These are phyloP conservation scores for Heliopora coerulea DNA, from an alignment of 92 coral and sea anemone genomes.

Conservation along the genomic window DNA sequence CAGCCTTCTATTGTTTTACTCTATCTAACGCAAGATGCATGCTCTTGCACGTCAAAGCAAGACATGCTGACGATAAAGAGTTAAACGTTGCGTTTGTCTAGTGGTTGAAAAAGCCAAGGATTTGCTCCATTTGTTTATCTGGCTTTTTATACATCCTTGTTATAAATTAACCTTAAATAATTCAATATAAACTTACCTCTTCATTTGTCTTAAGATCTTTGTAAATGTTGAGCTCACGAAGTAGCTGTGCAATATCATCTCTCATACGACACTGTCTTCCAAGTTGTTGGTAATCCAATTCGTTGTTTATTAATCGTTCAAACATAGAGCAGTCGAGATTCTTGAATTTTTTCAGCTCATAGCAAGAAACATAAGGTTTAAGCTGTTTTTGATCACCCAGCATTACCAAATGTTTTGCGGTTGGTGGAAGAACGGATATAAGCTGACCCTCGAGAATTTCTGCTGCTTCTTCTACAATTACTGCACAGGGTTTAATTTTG, in stretches of 20 bases:
- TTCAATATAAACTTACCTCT: constrained; percentile 66
- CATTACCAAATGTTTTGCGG: constrained; percentile 86
- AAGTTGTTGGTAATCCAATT: constrained; percentile 56
- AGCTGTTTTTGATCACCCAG: constrained; percentile 90
- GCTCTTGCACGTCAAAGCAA: too few relatives aligned
- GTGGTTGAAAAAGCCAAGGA: too few relatives aligned
- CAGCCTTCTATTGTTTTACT: too few relatives aligned
- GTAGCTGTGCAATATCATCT: constrained; percentile 67
- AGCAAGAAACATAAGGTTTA: constrained; percentile 61
- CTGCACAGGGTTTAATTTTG: constrained; percentile 66
- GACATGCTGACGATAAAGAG: too few relatives aligned
- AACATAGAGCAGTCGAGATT: constrained; percentile 79
- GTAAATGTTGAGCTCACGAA: constrained; percentile 60
- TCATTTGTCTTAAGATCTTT: constrained; percentile 52
- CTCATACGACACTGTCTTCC: constrained; percentile 83
- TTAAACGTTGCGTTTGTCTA: too few relatives aligned
- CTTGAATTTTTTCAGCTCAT: constrained; percentile 44
- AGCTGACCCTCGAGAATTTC: constrained; percentile 90
- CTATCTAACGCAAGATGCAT: too few relatives aligned
- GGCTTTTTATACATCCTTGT: too few relatives aligned
- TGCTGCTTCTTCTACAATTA: constrained; percentile 98
- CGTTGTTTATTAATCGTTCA: constrained; percentile 65
- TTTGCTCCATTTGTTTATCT: too few relatives aligned
- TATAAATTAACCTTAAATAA: too few relatives aligned
- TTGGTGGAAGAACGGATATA: constrained; percentile 76